A percentile compares a stretch with the other conserved stretches of the same genome.
These are phyloP conservation scores for Kryptolebias marmoratus DNA, from an alignment of 2,113 vertebrate genomes.

Conservation along the genomic window DNA sequence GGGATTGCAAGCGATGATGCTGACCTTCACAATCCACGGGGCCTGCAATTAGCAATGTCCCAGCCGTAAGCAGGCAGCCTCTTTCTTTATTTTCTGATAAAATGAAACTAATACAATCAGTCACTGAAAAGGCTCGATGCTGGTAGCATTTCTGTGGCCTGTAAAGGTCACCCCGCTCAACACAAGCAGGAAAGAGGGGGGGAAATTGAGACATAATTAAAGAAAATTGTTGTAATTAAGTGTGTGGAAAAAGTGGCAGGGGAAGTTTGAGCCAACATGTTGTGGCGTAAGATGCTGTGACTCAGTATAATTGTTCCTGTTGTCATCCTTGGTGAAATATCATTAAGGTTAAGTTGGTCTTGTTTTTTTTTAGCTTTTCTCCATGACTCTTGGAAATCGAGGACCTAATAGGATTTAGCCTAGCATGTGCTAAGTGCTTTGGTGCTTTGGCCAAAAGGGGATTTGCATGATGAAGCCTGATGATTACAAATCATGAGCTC, in stretches of 20 bases:
- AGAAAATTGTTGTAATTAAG: constrained; percentile 77
- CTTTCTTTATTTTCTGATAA: constrained; percentile 46
- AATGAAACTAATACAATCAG: constrained; percentile 70
- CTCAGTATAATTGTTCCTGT: constrained; percentile 63
- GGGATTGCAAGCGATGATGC: constrained; percentile 4
- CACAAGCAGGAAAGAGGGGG: constrained; percentile 35
- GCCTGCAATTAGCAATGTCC: constrained; percentile 76
- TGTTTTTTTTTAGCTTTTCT: constrained; percentile 1
- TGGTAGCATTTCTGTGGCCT: constrained; percentile 71
- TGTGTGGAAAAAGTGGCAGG: constrained; percentile 56
- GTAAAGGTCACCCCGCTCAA: constrained; percentile 80
- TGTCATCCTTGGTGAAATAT: constrained; percentile 64
- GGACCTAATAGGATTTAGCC: no score
- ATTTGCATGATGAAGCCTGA: constrained; percentile 39
- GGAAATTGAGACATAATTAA: constrained; percentile 75
- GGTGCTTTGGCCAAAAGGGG: constrained; percentile 22
- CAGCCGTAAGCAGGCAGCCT: constrained; percentile 65
- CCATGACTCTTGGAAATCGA: no score
- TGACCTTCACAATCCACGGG: constrained; percentile 77
- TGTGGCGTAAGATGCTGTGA: constrained; percentile 52
- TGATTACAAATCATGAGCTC: constrained; percentile 44
- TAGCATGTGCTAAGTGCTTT: background rate
- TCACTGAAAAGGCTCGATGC: constrained; percentile 56
- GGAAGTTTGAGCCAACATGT: constrained; percentile 54
- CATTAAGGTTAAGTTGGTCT: constrained; percentile 63